These are phyloP conservation scores for Micrasema longulum DNA, from an alignment of 1,140 invertebrate genomes.

Conservation along the genomic window DNA sequence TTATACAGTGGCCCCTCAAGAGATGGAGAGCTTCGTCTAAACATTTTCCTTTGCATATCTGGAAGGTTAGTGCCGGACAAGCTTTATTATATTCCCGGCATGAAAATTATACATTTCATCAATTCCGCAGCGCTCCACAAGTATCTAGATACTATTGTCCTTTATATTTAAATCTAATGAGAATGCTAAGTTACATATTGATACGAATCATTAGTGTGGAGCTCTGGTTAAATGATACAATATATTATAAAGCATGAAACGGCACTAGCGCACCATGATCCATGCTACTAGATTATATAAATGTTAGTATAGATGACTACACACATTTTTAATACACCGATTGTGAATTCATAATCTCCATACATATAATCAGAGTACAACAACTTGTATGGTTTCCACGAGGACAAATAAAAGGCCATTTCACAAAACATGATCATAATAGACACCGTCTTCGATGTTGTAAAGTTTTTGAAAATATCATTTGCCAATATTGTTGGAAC, in stretches of 20 bases:
- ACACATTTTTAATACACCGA: constrained; percentile 33
- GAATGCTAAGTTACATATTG: no score
- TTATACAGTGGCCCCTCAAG: constrained; percentile 65
- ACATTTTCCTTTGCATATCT: constrained; percentile 61
- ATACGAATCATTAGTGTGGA: background rate
- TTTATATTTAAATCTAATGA: background rate
- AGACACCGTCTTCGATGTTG: constrained; percentile 9
- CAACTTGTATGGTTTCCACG: background rate
- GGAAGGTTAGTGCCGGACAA: constrained; percentile 63
- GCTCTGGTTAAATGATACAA: no score
- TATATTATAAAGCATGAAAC: constrained; percentile 43
- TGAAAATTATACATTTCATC: constrained; percentile 30
- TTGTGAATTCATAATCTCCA: constrained; percentile 28
- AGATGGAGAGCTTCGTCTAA: constrained; percentile 66
- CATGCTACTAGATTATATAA: constrained; percentile 34
- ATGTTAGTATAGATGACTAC: constrained; percentile 32
- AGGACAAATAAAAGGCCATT: constrained; percentile 7
- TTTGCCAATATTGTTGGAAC: constrained; percentile 35
- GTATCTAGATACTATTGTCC: background rate
- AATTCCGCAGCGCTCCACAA: constrained; percentile 2
- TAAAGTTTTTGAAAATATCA: constrained; percentile 1
- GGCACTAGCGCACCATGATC: constrained; percentile 51
- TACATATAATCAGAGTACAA: no score
- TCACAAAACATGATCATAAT: constrained; percentile 13
- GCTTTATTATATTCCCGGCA: constrained; percentile 35